Conservation (phyloP, 2,113 vertebrate genomes). For the Chaenocephalus aceratus region DNA sequence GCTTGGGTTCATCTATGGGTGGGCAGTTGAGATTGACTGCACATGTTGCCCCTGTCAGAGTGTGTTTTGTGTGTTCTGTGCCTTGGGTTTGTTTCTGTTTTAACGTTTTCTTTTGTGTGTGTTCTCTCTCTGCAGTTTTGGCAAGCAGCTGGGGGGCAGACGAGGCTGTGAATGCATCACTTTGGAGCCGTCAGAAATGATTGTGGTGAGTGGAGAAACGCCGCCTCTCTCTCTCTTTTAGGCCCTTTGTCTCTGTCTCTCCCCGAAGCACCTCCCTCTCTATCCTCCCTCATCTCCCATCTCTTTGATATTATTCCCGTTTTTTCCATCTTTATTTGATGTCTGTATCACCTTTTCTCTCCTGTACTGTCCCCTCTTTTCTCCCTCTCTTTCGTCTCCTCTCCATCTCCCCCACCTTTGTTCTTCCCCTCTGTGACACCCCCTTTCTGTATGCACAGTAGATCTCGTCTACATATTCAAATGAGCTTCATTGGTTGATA, state of each 20-base stretch:
- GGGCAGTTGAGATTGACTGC: constrained; percentile 24
- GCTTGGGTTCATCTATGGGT: neutral
- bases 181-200: constrained; percentile 98
- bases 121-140: constrained; percentile 87
- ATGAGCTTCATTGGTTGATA: neutral
- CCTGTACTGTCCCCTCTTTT: neutral
- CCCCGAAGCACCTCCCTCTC: constrained; percentile 3
- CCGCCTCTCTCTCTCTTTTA: neutral
- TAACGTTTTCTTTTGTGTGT: constrained; percentile 19
- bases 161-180: constrained; percentile 97
- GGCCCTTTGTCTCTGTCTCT: constrained; percentile 32
- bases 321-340: constrained; percentile 55
- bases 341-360: constrained; percentile 17
- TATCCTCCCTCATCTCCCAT: constrained; percentile 17
- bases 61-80: constrained; percentile 10
- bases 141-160: constrained; percentile 95
- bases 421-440: neutral
- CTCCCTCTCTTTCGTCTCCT: constrained; percentile 43
- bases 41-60: neutral
- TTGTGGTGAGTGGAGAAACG: constrained; percentile 90
- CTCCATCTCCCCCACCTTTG: constrained; percentile 1
- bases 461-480: constrained; percentile 6
- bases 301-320: constrained; percentile 52
- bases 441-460: neutral
- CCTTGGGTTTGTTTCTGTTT: constrained; percentile 27